Evolutionary conservation across 2,888 invertebrate species (phyloP), one percentile per base, ranked within the genome.

Genomic region (Athalia rosae): DNA sequence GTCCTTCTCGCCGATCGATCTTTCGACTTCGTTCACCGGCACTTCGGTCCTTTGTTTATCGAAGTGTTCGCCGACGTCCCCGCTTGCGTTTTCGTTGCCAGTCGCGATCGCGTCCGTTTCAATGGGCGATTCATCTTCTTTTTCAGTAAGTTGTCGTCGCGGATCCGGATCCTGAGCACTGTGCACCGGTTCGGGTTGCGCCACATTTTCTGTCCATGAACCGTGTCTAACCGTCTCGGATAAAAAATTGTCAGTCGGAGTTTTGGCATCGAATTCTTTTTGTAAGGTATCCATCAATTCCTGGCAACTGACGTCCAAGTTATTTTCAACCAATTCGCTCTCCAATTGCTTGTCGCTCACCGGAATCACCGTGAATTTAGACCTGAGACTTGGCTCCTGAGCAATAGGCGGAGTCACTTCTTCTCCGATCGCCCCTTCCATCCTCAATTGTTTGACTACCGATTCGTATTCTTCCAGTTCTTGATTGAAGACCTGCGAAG

Each of bases 391-490:
- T 53, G 9, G 4, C 9, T 53, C n/a, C 53, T 53, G 53, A 53
- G 4, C 4, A 43, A 28, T 5, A n/a, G 56, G 56, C 43, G 28
- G 3, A 9, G 45, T 58, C 13, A 28, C 58, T 4, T 58, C 56
- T n/a, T 61, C 48, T 47, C n/a, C 41, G 3, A n/a, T 43, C 28
- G 48, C 61, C 43, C 58, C 62, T 3, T 82, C 61, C 11, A 83
- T 76, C 47, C 81, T 83, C 58, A 79, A 77, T 48, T 84, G 83
- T 11, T 76, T 82, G 59, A 85, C 80, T 5, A 80, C 81, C 3
- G 84, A 83, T 56, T 89, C 87, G 56, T 89, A 89, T 73, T 86
- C 89, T 3, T 90, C 89, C 9, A 90, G 83, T 77, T 90, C 89
- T 69, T 87, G 88, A 77, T 89, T 84, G 56, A 89, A 90, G 0